Base-by-base conservation (phyloP, 2,113 vertebrate genomes). In the Gymnorhina tibicen region DNA sequence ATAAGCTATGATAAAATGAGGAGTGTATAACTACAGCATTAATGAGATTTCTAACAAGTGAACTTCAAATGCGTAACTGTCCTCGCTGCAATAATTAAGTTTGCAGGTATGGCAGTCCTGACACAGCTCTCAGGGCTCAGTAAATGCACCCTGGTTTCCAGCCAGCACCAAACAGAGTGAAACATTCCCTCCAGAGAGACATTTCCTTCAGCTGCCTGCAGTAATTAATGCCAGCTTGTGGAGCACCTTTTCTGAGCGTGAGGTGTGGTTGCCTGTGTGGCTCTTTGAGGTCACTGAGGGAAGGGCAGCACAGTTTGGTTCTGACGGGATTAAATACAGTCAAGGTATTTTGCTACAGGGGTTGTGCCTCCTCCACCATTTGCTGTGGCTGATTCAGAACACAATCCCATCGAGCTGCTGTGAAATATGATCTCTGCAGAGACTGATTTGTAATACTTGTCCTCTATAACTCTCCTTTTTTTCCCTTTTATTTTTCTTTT, bases 291-390 rank as follows among this genome's bases (percentile, higher is more conserved):
- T 98, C 91, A 87, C 15, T 46, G 78, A 96, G 97, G 84, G 92
- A 97, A 95, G 94, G 97, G 97, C 97, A 98, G 98, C 97, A 98
- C 97, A 49, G 96, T 95, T 89, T 94, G 91, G 95, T 94, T 85
- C 96, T 97, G 97, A 97, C 44, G 85, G 93, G 97, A 94, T 96
- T 89, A 94, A 89, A 95, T 98, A 97, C 97, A 97, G 96, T 97
- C 97, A 96, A 97, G 96, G 98, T 97, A 98, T 98, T 98, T 98
- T 98, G 98, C 97, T 98, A 98, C 97, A 98, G 97, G 89, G 95
- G 81, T 95, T 97, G 95, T 89, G 88, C 76, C 84, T 95, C 79
- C 89, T 95, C 82, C 14, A 28, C 88, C 91, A 37, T 85, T 94
- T 82, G 64, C 69, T 81, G 60, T 94, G 94, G 59, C 59, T 82